phyloP scores from a whole-genome alignment of 1,140 invertebrate genomes.

The Ylistrum balloti region DNA sequence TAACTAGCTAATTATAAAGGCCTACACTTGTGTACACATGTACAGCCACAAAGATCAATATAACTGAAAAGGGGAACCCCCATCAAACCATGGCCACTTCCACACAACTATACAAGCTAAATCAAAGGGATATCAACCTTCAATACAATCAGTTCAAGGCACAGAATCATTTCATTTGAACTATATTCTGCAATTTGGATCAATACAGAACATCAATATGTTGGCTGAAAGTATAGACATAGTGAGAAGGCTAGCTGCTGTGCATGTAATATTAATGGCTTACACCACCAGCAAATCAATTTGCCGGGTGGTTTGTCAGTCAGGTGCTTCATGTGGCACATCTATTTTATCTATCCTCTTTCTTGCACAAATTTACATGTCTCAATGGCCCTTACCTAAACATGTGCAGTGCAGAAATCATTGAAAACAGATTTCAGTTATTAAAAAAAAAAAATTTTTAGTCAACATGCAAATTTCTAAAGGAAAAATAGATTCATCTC shows the following conservation, averaged over 20 bases:
- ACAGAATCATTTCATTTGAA: neutral
- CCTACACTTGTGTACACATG: neutral
- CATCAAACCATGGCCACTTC: neutral
- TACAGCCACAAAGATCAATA: neutral
- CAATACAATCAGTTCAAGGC: neutral
- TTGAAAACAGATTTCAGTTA: no score
- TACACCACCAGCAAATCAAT: neutral
- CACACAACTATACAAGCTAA: neutral
- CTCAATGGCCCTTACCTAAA: no score
- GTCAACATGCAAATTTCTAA: no score
- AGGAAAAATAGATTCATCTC: no score
- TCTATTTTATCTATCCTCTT: neutral
- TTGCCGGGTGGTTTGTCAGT: neutral
- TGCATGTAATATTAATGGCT: neutral
- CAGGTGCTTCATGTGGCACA: neutral
- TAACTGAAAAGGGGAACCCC: conserved; percentile 19
- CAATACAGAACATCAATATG: conserved; percentile 5
- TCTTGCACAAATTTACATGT: no score
- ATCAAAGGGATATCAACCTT: neutral
- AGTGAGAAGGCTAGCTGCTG: neutral
- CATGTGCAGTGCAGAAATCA: no score
- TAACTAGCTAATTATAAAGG: no score
- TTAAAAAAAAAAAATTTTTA: no score
- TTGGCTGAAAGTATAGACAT: neutral
- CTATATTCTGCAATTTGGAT: neutral